Evolutionary conservation across 1,140 invertebrate genomes (phyloP).

Genomic region (Diprion similis): DNA sequence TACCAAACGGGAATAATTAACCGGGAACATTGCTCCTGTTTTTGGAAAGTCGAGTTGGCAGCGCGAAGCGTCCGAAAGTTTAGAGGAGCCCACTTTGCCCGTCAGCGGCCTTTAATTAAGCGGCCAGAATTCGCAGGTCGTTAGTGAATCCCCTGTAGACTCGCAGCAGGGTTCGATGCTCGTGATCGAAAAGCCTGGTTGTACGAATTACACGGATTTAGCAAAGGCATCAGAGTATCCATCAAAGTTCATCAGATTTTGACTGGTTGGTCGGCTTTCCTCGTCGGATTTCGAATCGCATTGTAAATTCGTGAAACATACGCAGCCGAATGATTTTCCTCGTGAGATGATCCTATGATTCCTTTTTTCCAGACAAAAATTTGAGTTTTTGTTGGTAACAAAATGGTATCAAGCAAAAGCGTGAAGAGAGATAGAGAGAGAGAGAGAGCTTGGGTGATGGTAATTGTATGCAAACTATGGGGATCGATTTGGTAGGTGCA

Average conservation of each 20-base stretch:
- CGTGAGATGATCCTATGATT: no score
- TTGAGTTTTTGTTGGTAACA: no score
- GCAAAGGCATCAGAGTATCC: no score
- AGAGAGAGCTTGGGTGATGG: neutral
- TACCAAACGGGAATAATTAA: neutral
- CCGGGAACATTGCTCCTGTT: slow-evolving; percentile 2
- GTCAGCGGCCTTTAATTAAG: slow-evolving; percentile 19
- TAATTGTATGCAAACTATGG: neutral
- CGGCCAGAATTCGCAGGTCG: slow-evolving; percentile 9
- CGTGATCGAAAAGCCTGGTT: neutral
- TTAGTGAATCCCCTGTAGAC: neutral
- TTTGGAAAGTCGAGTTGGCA: neutral
- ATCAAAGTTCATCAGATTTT: no score
- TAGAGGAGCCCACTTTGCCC: slow-evolving; percentile 6
- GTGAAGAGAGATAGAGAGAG: neutral
- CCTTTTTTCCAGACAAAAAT: no score
- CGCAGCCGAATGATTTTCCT: no score
- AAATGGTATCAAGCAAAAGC: no score
- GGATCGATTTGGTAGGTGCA: neutral
- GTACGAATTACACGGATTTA: no score
- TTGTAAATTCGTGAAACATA: no score
- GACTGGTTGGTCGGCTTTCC: no score
- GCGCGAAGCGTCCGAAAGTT: neutral
- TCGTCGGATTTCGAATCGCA: no score
- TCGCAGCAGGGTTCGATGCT: neutral